A percentile compares a stretch with the other conserved stretches of the same genome.
Evolutionary conservation across 2,113 vertebrate species (phyloP).

Genomic region (Noctilio leporinus): DNA sequence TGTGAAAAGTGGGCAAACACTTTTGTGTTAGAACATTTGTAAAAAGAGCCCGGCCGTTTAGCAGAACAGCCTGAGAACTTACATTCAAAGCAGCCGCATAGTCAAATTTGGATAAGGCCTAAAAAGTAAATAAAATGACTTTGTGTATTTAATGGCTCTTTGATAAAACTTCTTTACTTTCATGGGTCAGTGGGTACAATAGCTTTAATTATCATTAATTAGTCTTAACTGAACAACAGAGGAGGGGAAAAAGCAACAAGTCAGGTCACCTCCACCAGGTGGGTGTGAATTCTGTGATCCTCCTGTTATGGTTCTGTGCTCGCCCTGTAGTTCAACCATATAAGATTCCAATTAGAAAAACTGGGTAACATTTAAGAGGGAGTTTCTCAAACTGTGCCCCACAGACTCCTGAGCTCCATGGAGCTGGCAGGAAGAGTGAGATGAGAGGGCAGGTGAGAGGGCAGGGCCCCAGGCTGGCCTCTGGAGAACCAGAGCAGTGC

Average conservation of each 20-base stretch:
- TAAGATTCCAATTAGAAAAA: background rate
- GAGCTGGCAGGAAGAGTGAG: background rate
- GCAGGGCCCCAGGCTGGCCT: background rate
- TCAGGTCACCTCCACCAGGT: background rate
- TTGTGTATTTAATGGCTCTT: background rate
- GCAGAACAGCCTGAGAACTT: background rate
- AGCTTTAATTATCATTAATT: background rate
- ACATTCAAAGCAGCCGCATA: background rate
- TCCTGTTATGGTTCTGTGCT: background rate
- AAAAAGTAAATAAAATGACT: slow-evolving; percentile 9
- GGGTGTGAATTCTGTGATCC: background rate
- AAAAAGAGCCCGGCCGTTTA: background rate
- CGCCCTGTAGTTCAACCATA: background rate
- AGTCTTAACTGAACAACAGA: background rate
- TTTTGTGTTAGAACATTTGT: slow-evolving; percentile 24
- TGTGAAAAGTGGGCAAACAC: slow-evolving; percentile 18
- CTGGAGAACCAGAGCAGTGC: background rate
- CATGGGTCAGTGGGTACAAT: background rate
- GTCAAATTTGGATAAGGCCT: slow-evolving; percentile 10
- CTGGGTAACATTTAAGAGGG: background rate
- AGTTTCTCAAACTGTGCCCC: background rate
- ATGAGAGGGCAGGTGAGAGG: background rate
- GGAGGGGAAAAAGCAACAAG: background rate
- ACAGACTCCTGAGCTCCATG: background rate
- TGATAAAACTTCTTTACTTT: background rate